Conservation (phyloP, 2,797 vertebrate species). For the Sebastes nivosus region DNA sequence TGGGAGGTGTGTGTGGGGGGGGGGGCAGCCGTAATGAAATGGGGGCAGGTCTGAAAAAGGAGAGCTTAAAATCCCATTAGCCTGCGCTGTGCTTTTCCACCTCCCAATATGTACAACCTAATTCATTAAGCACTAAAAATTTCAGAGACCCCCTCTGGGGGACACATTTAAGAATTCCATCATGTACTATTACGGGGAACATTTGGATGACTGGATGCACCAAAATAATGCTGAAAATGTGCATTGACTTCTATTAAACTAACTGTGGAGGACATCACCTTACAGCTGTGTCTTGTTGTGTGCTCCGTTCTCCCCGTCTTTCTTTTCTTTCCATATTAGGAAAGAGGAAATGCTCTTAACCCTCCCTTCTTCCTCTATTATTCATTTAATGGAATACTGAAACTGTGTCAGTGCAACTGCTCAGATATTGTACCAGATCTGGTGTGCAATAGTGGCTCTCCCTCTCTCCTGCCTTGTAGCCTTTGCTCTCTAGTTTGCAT, state of each 20-base stretch:
- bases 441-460: neutral
- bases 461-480: neutral
- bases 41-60: slow-evolving; percentile 44
- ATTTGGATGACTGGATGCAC: slow-evolving; percentile 7
- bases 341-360: slow-evolving; percentile 48
- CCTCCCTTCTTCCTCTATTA: slow-evolving; percentile 59
- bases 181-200: neutral
- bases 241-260: neutral
- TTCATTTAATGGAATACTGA: slow-evolving; percentile 66
- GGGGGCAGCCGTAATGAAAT: slow-evolving; percentile 29
- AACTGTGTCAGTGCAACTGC: slow-evolving; percentile 60
- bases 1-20: no score
- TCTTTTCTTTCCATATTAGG: slow-evolving; percentile 35
- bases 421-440: slow-evolving; percentile 16
- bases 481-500: slow-evolving; percentile 3
- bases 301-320: neutral
- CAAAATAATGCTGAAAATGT: neutral
- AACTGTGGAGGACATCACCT: neutral
- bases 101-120: slow-evolving; percentile 23
- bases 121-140: slow-evolving; percentile 64
- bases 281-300: neutral
- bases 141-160: neutral
- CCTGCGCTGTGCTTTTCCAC: slow-evolving; percentile 9
- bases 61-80: slow-evolving; percentile 60
- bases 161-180: slow-evolving; percentile 33